phyloP scores from a whole-genome alignment of 1,140 invertebrate species.

The Parapsyche elsis region DNA sequence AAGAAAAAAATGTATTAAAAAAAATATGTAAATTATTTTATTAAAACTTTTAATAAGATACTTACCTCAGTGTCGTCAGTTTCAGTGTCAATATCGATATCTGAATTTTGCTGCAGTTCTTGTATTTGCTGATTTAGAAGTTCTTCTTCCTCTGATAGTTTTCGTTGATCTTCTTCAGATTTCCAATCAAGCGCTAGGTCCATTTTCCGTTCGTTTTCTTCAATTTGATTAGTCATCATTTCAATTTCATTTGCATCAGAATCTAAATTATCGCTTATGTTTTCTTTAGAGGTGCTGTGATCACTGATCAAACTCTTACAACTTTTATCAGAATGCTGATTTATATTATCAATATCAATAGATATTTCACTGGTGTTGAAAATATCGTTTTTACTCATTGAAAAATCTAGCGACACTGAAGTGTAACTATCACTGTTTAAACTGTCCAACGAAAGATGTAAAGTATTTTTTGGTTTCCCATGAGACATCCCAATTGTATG shows the following conservation, averaged over 20 bases:
- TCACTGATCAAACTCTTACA: slow-evolving; percentile 46
- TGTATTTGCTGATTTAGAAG: slow-evolving; percentile 82
- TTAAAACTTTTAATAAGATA: slow-evolving; percentile 35
- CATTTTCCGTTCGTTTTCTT: slow-evolving; percentile 67
- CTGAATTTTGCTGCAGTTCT: slow-evolving; percentile 80
- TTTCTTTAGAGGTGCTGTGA: slow-evolving; percentile 46
- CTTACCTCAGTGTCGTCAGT: slow-evolving; percentile 78
- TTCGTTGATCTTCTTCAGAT: slow-evolving; percentile 69
- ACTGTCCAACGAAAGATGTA: slow-evolving; percentile 66
- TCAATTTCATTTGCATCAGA: slow-evolving; percentile 66
- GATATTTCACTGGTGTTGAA: slow-evolving; percentile 50
- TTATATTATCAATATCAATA: slow-evolving; percentile 49
- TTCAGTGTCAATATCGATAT: slow-evolving; percentile 84
- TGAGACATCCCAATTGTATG: slow-evolving; percentile 27
- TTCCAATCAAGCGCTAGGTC: slow-evolving; percentile 66
- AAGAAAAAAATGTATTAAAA: slow-evolving; percentile 35
- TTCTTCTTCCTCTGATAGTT: slow-evolving; percentile 84
- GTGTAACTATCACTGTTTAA: slow-evolving; percentile 60
- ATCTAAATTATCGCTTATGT: slow-evolving; percentile 47
- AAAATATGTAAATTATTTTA: no score
- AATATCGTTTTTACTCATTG: slow-evolving; percentile 47
- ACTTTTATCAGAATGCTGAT: slow-evolving; percentile 31
- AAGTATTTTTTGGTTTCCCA: slow-evolving; percentile 58
- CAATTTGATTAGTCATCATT: slow-evolving; percentile 67
- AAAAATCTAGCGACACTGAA: slow-evolving; percentile 49